Conservation (phyloP, 2,888 invertebrate species). For the Drosophila merina region DNA sequence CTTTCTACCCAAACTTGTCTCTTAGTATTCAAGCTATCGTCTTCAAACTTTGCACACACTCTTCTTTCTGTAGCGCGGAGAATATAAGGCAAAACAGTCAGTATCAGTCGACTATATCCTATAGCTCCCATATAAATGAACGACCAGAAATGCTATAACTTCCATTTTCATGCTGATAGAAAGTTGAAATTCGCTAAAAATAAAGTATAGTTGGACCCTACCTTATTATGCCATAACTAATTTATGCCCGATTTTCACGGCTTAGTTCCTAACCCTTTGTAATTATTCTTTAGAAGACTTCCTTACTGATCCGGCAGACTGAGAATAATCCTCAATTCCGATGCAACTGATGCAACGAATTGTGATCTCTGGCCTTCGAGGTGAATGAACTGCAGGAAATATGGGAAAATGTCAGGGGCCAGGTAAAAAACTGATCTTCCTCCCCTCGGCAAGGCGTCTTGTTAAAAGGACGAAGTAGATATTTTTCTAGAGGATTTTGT, state of each 20-base stretch:
- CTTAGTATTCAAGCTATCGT: too few relatives aligned
- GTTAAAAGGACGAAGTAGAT: conserved; percentile 9
- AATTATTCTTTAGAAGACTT: not conserved
- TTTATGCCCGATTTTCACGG: conserved; percentile 1
- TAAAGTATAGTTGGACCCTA: not conserved
- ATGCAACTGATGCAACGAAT: conserved; percentile 33
- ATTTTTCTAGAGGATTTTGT: conserved; percentile 26
- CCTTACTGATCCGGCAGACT: conserved; percentile 14
- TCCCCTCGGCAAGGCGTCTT: conserved; percentile 19
- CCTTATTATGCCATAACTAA: conserved; percentile 9
- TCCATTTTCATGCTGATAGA: too few relatives aligned
- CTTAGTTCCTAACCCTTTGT: conserved; percentile 19
- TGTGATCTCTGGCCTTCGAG: conserved; percentile 35
- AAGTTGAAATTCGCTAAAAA: not conserved
- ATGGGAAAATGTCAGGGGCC: conserved; percentile 34
- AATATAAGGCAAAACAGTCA: too few relatives aligned
- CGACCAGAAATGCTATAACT: too few relatives aligned
- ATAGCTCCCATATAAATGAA: too few relatives aligned
- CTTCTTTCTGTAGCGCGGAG: too few relatives aligned
- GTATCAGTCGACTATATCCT: too few relatives aligned
- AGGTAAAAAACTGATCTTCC: conserved; percentile 50
- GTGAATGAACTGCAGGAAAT: conserved; percentile 60
- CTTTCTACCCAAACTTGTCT: too few relatives aligned
- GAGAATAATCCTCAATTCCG: conserved; percentile 19
- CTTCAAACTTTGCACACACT: not conserved